phyloP scores from a whole-genome alignment of 2,888 invertebrate species.

The Helicoverpa assulta region DNA sequence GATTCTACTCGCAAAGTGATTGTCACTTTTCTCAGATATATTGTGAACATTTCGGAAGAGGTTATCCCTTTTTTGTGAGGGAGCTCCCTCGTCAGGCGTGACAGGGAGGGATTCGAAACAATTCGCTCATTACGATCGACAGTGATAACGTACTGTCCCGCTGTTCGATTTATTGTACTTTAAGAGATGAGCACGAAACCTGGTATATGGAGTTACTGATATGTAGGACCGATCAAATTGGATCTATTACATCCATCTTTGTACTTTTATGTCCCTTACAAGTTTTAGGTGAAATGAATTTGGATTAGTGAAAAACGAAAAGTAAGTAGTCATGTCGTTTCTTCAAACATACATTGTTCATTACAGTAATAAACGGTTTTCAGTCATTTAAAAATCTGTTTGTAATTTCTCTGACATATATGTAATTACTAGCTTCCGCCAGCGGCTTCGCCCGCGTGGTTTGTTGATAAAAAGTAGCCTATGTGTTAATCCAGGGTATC shows the following conservation, averaged over 20 bases:
- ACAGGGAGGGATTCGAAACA: constrained; percentile 78
- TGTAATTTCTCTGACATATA: too few relatives aligned
- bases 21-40: constrained; percentile 75
- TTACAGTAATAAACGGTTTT: too few relatives aligned
- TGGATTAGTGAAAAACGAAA: too few relatives aligned
- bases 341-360: too few relatives aligned
- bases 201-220: constrained; percentile 19
- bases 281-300: too few relatives aligned
- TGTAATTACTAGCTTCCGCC: too few relatives aligned
- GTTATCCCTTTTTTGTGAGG: constrained; percentile 77
- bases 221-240: background rate
- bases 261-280: background rate
- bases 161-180: constrained; percentile 49
- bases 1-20: constrained; percentile 69
- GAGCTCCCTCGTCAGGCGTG: constrained; percentile 77
- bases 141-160: constrained; percentile 66
- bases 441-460: too few relatives aligned
- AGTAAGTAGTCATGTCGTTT: too few relatives aligned
- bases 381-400: too few relatives aligned
- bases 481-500: too few relatives aligned
- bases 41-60: constrained; percentile 73
- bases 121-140: constrained; percentile 75
- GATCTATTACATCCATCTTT: background rate
- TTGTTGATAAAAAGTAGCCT: too few relatives aligned
- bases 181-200: constrained; percentile 30